Evolutionary conservation across 2,797 vertebrate species (phyloP), one percentile per base, ranked within the genome.

Genomic region (Oreochromis mossambicus): DNA sequence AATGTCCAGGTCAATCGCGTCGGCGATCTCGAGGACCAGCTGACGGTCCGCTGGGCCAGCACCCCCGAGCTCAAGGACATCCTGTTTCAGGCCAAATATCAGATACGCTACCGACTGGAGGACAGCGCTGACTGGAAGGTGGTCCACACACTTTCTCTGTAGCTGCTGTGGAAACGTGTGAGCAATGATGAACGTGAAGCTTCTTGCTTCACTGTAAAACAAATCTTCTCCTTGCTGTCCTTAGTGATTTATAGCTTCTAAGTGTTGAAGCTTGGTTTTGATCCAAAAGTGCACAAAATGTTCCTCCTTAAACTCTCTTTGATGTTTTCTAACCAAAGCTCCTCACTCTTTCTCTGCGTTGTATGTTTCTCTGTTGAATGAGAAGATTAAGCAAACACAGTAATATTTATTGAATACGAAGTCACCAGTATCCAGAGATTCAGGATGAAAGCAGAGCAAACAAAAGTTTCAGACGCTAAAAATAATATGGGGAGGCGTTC

Each of bases 41-140:
- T 99, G 88, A 98, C 97, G 2, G 98, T 98, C 15, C 96, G 96
- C 82, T 99, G 98, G 98, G 96, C 96, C 80, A 97, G 97, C 17
- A 97, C 97, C 0, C 97, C 97, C 0, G 98, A 98, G 9, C 97
- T 98, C 84, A 98, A 98, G 92, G 98, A 99, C 91, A 97, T 99
- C 93, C 96, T 99, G 61, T 99, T 99, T 91, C 98, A 98, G 95
- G 97, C 98, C 94, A 98, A 98, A 93, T 99, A 99, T 92, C 98
- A 99, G 96, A 98, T 99, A 80, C 97, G 98, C 89, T 99, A 99
- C 95, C 95, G 98, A 0, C 97, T 98, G 86, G 98, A 99, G 95
- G 98, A 98, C 92, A 97, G 97, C 86, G 89, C 94, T 2, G 97
- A 98, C 73, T 99, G 98, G 98, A 99, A 98, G 97, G 98, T 99